A percentile compares a stretch with the other conserved stretches of the same genome.
Conservation (phyloP, 2,888 invertebrate species). For the Epirrhoe tristata region DNA sequence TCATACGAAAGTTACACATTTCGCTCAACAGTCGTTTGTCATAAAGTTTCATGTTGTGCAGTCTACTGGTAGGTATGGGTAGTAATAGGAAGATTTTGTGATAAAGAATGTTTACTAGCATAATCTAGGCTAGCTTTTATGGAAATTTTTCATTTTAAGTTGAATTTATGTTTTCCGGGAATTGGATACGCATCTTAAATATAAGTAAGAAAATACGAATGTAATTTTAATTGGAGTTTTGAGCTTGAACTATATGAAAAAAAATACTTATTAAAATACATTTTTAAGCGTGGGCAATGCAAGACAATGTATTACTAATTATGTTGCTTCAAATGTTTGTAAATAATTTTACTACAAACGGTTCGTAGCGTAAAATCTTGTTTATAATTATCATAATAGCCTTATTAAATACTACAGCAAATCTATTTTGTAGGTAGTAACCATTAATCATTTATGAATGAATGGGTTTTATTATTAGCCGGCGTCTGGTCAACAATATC, state of each 20-base stretch:
- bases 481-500: conserved; percentile 81
- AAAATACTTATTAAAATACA: background rate
- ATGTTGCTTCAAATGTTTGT: conserved; percentile 57
- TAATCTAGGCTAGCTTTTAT: background rate
- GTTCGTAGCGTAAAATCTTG: conserved; percentile 78
- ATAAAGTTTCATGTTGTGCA: conserved; percentile 20
- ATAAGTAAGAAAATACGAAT: background rate
- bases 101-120: background rate
- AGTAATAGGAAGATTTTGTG: background rate
- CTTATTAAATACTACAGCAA: conserved; percentile 77
- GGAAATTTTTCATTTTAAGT: background rate
- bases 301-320: conserved; percentile 38
- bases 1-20: conserved; percentile 32
- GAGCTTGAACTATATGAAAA: background rate
- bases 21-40: conserved; percentile 29
- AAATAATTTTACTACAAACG: conserved; percentile 76
- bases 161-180: background rate
- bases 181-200: background rate
- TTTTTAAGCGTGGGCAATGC: conserved; percentile 15
- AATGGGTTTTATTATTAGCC: conserved; percentile 80
- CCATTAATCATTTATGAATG: conserved; percentile 82
- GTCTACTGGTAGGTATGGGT: background rate
- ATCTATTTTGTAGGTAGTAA: conserved; percentile 81
- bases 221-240: background rate
- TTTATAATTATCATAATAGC: conserved; percentile 83